Base-by-base conservation (phyloP, 2,113 vertebrate genomes). In the Carettochelys insculpta region DNA sequence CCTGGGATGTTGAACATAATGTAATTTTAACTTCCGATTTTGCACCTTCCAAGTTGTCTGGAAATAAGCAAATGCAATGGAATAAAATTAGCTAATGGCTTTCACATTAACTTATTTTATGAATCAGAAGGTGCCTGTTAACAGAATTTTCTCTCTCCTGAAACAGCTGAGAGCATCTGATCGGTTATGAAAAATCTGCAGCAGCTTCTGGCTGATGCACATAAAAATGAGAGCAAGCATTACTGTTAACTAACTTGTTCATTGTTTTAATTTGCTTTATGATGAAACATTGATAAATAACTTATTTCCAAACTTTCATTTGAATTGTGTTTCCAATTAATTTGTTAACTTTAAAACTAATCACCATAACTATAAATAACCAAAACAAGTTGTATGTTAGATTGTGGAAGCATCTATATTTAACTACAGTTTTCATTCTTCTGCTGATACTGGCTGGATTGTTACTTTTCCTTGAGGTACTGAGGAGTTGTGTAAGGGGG, bases 401-500 rank as follows among this genome's bases (percentile, higher is more conserved):
- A 82, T n/a, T 58, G n/a, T 2, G 14, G 47, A 29, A 84, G 0
- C 4, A 56, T 10, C n/a, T 41, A 24, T 84, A 56, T 50, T 79
- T 43, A 34, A 2, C 43, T 9, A 24, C 73, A 65, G 1, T 22
- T 56, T 8, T 48, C 65, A 17, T 0, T 71, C 31, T 83, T 76
- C 53, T 77, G 5, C 5, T 86, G 4, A 45, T 41, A 45, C 58
- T 5, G 73, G 5, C 4, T 90, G 58, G 31, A 38, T 20, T 79
- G 82, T 13, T 47, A 45, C 2, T 11, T 79, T 13, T 19, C 88
- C 50, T 82, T 24, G 53, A 34, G 11, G 48, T n/a, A 65, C 12
- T 4, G 1, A 82, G 80, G 27, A 53, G 3, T 5, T 1, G 75
- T 53, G 0, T 4, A 65, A 68, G 10, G 41, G 54, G 2, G 2